phyloP scores from a whole-genome alignment of 2,888 invertebrate species.

The Diogma glabrata region DNA sequence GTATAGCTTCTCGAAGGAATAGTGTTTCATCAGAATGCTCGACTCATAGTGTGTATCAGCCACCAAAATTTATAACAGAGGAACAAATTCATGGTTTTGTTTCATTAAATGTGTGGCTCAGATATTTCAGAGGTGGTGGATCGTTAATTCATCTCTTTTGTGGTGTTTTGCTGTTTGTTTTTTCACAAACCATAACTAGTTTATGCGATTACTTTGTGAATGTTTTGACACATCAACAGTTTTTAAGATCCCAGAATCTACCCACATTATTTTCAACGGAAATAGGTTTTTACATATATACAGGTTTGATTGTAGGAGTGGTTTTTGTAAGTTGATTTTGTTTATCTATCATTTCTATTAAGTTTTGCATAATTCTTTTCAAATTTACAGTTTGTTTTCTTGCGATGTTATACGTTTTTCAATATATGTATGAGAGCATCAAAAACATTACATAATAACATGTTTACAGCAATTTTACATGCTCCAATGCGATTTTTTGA shows the following conservation, averaged over 20 bases:
- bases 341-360: too few relatives aligned
- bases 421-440: constrained; percentile 65
- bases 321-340: constrained; percentile 14
- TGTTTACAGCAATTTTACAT: constrained; percentile 67
- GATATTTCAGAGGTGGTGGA: constrained; percentile 41
- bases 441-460: constrained; percentile 64
- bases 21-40: too few relatives aligned
- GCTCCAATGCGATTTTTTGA: constrained; percentile 80
- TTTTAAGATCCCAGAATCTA: constrained; percentile 24
- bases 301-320: constrained; percentile 17
- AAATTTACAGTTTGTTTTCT: too few relatives aligned
- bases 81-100: constrained; percentile 35
- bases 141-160: constrained; percentile 38
- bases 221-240: constrained; percentile 42
- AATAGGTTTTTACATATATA: constrained; percentile 35
- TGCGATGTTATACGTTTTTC: constrained; percentile 58
- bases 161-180: constrained; percentile 36
- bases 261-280: constrained; percentile 15
- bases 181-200: constrained; percentile 46
- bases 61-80: constrained; percentile 33
- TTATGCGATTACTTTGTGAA: constrained; percentile 51
- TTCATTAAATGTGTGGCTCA: constrained; percentile 33
- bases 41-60: too few relatives aligned
- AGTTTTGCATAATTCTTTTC: too few relatives aligned
- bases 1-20: too few relatives aligned